Conservation (phyloP, 2,888 invertebrate species). For the Protonemura montana region DNA sequence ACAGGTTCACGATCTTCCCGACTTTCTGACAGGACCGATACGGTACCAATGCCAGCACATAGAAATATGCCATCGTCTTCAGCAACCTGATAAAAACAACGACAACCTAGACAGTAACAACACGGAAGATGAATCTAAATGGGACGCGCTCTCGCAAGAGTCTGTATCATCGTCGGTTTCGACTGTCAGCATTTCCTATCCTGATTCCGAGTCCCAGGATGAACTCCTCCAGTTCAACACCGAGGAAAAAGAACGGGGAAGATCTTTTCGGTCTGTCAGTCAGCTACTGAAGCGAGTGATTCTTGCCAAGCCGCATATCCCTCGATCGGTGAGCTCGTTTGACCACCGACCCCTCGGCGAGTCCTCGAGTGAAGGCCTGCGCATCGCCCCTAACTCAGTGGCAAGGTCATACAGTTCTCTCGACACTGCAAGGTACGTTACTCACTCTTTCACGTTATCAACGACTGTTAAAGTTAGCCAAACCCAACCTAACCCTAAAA, state of each 20-base stretch:
- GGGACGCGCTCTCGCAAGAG: not conserved
- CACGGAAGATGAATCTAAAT: not conserved
- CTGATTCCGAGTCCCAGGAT: not conserved
- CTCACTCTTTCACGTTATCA: too few species aligned
- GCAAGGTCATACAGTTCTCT: constrained; percentile 9
- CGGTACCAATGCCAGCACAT: constrained; percentile 23
- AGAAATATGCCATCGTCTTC: not conserved
- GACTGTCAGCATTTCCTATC: not conserved
- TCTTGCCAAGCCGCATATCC: not conserved
- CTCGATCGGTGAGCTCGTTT: not conserved
- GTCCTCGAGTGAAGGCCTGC: not conserved
- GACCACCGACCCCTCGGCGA: not conserved
- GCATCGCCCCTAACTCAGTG: not conserved
- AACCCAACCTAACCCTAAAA: too few species aligned
- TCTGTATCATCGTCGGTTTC: not conserved
- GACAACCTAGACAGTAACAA: not conserved
- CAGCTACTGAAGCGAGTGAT: not conserved
- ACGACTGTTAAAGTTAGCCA: too few species aligned
- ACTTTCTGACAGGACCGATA: not conserved
- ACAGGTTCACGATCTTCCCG: constrained; percentile 20
- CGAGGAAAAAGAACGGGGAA: not conserved
- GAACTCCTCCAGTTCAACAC: not conserved
- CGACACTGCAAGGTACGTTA: not conserved
- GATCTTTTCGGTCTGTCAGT: constrained; percentile 1
- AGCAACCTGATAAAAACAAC: not conserved